These are phyloP conservation scores for Pseudomyrmex flavicornis DNA, from an alignment of 1,140 invertebrate genomes.

Conservation along the genomic window DNA sequence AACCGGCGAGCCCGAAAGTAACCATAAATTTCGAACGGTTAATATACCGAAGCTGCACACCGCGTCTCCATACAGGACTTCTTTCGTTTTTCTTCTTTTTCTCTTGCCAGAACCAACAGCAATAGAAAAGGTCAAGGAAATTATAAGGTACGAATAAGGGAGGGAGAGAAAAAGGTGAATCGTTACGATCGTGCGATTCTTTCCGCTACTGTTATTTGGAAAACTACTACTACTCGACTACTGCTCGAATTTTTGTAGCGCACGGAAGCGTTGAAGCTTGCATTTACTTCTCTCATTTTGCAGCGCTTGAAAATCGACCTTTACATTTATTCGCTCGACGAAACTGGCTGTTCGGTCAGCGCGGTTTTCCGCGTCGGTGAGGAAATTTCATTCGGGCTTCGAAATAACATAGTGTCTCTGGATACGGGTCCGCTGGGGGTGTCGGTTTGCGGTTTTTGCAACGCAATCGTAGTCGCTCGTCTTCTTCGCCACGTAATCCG, in stretches of 20 bases:
- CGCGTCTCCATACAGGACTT: slow-evolving; percentile 23
- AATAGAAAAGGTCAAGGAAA: slow-evolving; percentile 26
- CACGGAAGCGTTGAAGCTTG: slow-evolving; percentile 37
- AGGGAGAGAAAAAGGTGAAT: neutral
- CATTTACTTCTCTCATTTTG: slow-evolving; percentile 37
- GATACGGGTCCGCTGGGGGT: slow-evolving; percentile 20
- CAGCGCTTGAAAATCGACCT: slow-evolving; percentile 36
- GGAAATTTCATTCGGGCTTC: slow-evolving; percentile 74
- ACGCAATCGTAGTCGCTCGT: slow-evolving; percentile 61
- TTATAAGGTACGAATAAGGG: slow-evolving; percentile 20
- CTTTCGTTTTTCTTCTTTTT: slow-evolving; percentile 27
- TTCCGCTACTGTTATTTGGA: slow-evolving; percentile 23
- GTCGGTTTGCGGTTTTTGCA: slow-evolving; percentile 57
- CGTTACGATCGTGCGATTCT: slow-evolving; percentile 19
- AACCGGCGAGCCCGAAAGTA: slow-evolving; percentile 33
- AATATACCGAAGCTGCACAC: slow-evolving; percentile 48
- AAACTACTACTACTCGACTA: neutral
- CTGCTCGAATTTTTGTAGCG: slow-evolving; percentile 3
- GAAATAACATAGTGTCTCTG: slow-evolving; percentile 68
- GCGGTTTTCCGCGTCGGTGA: slow-evolving; percentile 61
- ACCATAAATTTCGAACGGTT: slow-evolving; percentile 61
- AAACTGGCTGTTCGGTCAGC: slow-evolving; percentile 60
- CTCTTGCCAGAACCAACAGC: slow-evolving; percentile 20
- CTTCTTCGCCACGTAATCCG: slow-evolving; percentile 67
- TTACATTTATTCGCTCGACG: slow-evolving; percentile 50